phyloP scores from a whole-genome alignment of 2,113 vertebrate species.

The Cyphomyrus discorhynchus region DNA sequence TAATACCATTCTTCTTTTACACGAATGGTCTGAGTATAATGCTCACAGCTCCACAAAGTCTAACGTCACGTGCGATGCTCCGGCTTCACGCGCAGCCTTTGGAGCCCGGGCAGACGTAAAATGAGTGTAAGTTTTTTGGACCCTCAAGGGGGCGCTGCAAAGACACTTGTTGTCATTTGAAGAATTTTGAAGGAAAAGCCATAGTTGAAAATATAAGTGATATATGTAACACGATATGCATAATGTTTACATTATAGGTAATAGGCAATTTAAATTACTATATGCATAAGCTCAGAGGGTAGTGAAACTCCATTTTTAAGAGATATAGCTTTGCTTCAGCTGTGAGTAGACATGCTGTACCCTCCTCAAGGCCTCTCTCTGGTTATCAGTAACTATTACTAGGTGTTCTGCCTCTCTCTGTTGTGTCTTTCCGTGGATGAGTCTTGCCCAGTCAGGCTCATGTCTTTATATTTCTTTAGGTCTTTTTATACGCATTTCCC shows the following conservation, averaged over 20 bases:
- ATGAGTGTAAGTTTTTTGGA: neutral
- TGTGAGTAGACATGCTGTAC: neutral
- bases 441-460: neutral
- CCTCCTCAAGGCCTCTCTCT: constrained; percentile 18
- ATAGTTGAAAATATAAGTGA: neutral
- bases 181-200: neutral
- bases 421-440: constrained; percentile 32
- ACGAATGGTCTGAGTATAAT: neutral
- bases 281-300: neutral
- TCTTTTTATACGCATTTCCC: neutral
- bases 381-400: constrained; percentile 36
- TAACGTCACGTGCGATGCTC: neutral
- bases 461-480: neutral
- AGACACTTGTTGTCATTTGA: constrained; percentile 5
- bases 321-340: neutral
- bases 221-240: neutral
- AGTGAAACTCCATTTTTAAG: neutral
- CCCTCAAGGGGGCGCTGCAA: constrained; percentile 7
- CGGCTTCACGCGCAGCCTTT: neutral
- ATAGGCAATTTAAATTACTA: neutral
- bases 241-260: neutral
- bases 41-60: neutral
- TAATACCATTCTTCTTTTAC: neutral
- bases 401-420: constrained; percentile 25
- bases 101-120: neutral